Evolutionary conservation across 2,888 invertebrate genomes (phyloP).

Genomic region (Chromoteleia sp.): DNA sequence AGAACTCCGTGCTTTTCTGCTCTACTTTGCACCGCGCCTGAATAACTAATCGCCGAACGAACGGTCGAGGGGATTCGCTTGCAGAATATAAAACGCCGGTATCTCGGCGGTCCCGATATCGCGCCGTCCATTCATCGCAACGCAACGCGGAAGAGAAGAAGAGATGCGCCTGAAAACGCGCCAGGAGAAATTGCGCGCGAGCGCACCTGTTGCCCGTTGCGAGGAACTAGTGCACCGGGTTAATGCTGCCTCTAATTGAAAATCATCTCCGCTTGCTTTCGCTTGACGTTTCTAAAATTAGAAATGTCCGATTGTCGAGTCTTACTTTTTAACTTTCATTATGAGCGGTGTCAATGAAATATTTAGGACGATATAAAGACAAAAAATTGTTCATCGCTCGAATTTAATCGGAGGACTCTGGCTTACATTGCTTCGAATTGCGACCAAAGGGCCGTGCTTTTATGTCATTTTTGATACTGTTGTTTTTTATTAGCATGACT

Average conservation of each 20-base stretch:
- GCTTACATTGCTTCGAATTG: too few species aligned
- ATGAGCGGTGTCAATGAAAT: not conserved
- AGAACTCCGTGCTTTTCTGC: conserved; percentile 51
- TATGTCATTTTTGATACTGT: too few species aligned
- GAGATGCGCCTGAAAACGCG: conserved; percentile 43
- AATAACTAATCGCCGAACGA: conserved; percentile 52
- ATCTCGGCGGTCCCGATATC: too few species aligned
- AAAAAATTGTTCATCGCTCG: not conserved
- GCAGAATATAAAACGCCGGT: conserved; percentile 39
- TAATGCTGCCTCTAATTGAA: conserved; percentile 52
- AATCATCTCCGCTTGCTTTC: conserved; percentile 62
- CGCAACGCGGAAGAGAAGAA: conserved; percentile 15
- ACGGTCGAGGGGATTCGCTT: conserved; percentile 28
- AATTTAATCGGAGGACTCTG: too few species aligned
- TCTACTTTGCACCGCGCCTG: conserved; percentile 62
- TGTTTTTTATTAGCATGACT: too few species aligned
- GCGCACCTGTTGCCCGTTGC: conserved; percentile 56
- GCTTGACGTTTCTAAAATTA: conserved; percentile 62
- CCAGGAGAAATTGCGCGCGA: conserved; percentile 61
- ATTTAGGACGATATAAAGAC: conserved; percentile 1
- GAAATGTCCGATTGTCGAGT: conserved; percentile 46
- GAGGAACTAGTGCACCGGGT: conserved; percentile 64
- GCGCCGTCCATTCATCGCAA: too few species aligned
- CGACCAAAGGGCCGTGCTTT: too few species aligned
- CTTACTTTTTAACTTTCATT: conserved; percentile 54